Base-by-base conservation (phyloP, 2,888 invertebrate genomes). In the Drosophila birchii region DNA sequence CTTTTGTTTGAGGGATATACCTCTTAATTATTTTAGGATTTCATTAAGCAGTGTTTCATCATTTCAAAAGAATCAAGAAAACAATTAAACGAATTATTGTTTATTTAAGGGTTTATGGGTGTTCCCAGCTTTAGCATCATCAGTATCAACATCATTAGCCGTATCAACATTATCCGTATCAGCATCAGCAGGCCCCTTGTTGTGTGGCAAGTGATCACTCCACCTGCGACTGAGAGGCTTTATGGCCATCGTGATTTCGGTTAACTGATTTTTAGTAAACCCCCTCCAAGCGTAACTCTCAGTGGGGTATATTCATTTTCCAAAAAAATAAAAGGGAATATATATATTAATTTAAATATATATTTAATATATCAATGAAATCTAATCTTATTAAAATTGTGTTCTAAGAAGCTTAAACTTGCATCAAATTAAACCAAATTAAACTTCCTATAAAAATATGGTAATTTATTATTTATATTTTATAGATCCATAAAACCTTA, bases 151-250 rank as follows among this genome's bases (percentile, higher is more conserved):
- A 34, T 45, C 38, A 45, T 61, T 23, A 20, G 18, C 36, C 41
- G 29, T 18, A 47, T 47, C 47, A 11, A 47, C 26, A n/a, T n/a
- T 32, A 38, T 11, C n/a, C 29, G 32, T 36, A 29, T 38, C 29
- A 14, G 29, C 20, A 29, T 36, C 16, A 43, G 20, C 43, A 43
- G 62, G 56, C 44, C 56, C 74, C 70, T 56, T 23, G 45, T 53
- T 18, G 32, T 18, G 32, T 53, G 23, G 32, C 57, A 34, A 62
- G 45, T 54, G 73, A 73, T 73, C 75, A 73, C 73, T 75, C 75
- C 18, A n/a, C 32, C 16, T 29, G 44, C 75, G 75, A 57, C 72
- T 72, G 56, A 26, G 36, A 26, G 53, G 41, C 38, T 68, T 75
- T 75, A 62, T 74, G 36, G 54, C 39, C 44, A 16, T 41, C 72